Conservation (phyloP, 2,888 invertebrate genomes). For the Apodemia duryi region DNA sequence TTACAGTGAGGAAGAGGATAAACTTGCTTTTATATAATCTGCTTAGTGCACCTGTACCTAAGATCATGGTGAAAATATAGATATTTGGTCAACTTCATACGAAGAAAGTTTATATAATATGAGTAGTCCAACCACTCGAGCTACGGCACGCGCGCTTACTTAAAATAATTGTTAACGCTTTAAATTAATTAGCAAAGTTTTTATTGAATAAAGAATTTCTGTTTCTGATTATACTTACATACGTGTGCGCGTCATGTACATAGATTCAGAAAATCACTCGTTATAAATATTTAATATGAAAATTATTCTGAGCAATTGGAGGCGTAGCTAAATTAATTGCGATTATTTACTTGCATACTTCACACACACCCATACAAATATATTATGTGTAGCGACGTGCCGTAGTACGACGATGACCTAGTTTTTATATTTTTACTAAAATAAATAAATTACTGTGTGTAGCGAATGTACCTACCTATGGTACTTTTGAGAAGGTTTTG, state of each 20-base stretch:
- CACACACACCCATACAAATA: not conserved
- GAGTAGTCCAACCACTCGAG: not conserved
- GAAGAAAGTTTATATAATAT: not conserved
- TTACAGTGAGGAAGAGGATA: constrained; percentile 29
- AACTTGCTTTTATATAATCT: constrained; percentile 32
- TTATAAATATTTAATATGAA: too few species aligned
- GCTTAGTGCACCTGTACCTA: constrained; percentile 30
- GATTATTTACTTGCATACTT: not conserved
- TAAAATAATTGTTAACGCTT: too few species aligned
- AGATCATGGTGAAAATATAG: not conserved
- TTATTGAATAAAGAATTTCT: too few species aligned
- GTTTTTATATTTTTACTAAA: constrained; percentile 8
- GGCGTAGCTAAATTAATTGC: too few species aligned
- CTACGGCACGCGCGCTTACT: not conserved
- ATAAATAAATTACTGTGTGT: not conserved
- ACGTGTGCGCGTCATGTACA: too few species aligned
- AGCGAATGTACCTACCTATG: not conserved
- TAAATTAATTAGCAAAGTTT: too few species aligned
- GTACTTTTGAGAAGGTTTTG: not conserved
- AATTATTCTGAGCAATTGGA: too few species aligned
- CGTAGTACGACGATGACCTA: not conserved
- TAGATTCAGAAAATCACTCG: too few species aligned
- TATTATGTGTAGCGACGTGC: not conserved
- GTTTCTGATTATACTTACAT: too few species aligned
- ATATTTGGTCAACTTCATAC: not conserved